Percentiles rank a stretch among this genome's conserved stretches.
Evolutionary conservation across 2,113 vertebrate genomes (phyloP).

Genomic region (Phainopepla nitens): DNA sequence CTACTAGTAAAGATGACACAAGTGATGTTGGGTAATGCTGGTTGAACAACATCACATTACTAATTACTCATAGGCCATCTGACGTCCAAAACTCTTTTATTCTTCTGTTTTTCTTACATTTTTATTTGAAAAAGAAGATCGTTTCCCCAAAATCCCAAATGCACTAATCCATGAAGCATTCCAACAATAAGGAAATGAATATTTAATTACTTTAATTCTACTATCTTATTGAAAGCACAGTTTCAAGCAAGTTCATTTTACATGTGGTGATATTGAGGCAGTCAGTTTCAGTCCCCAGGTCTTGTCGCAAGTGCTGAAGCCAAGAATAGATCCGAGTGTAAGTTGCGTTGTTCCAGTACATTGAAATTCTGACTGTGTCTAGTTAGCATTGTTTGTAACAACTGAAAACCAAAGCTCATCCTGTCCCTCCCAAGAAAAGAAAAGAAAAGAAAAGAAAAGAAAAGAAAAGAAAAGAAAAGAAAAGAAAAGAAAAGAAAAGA

Average conservation of each 20-base stretch:
- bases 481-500: not conserved
- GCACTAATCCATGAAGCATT: not conserved
- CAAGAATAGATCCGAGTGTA: not conserved
- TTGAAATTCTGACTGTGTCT: not conserved
- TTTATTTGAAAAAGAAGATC: not conserved
- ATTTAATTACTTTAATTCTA: slow-evolving; percentile 30
- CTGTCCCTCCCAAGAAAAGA: not conserved
- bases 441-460: not conserved
- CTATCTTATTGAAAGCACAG: not conserved
- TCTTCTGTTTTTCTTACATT: not conserved
- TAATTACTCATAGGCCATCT: not conserved
- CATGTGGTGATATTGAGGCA: not conserved
- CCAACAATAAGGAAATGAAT: slow-evolving; percentile 11
- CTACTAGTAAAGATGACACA: not conserved
- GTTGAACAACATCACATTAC: not conserved
- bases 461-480: not conserved
- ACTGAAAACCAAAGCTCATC: not conserved
- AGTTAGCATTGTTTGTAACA: not conserved
- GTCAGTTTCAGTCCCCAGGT: not conserved
- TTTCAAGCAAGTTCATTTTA: not conserved
- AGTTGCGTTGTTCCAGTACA: not conserved
- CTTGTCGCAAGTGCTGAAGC: not conserved
- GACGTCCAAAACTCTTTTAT: not conserved
- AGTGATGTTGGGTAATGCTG: not conserved
- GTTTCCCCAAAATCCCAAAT: not conserved